phyloP scores from a whole-genome alignment of 2,113 vertebrate species.

The Anser brachyrhynchus region DNA sequence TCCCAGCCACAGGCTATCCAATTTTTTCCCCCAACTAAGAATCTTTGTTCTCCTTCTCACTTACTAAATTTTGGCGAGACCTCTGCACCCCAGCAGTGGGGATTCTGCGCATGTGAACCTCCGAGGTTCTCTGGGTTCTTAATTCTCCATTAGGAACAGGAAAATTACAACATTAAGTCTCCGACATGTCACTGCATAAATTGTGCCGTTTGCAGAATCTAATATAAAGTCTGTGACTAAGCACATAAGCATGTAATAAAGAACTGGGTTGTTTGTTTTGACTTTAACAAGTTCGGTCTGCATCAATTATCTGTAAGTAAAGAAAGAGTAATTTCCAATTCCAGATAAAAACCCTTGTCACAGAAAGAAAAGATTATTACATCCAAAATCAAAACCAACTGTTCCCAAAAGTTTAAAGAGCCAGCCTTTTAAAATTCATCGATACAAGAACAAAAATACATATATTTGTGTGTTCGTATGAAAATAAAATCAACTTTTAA shows the following conservation, averaged over 20 bases:
- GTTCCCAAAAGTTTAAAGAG: slow-evolving; percentile 55
- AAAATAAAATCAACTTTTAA: slow-evolving; percentile 56
- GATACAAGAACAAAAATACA: slow-evolving; percentile 13
- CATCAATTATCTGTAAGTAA: slow-evolving; percentile 81
- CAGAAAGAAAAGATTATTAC: slow-evolving; percentile 67
- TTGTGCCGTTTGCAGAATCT: slow-evolving; percentile 81
- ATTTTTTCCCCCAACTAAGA: slow-evolving; percentile 76
- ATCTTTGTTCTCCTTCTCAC: slow-evolving; percentile 91
- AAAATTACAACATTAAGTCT: slow-evolving; percentile 80
- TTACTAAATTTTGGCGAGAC: slow-evolving; percentile 87
- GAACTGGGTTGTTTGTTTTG: slow-evolving; percentile 83
- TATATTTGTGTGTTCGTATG: slow-evolving; percentile 22
- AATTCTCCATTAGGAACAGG: slow-evolving; percentile 81
- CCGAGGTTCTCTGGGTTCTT: slow-evolving; percentile 75
- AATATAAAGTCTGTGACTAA: slow-evolving; percentile 75
- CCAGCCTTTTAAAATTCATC: slow-evolving; percentile 60
- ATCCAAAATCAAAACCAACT: slow-evolving; percentile 73
- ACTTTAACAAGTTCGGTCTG: slow-evolving; percentile 86
- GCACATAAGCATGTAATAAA: slow-evolving; percentile 80
- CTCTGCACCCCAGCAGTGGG: slow-evolving; percentile 82
- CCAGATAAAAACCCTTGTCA: slow-evolving; percentile 63
- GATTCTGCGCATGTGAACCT: slow-evolving; percentile 77
- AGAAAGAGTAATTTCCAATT: slow-evolving; percentile 74
- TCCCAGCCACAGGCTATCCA: slow-evolving; percentile 86
- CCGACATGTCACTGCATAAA: slow-evolving; percentile 84